A percentile compares a stretch with the other conserved stretches of the same genome.
Conservation (phyloP, 2,797 vertebrate genomes). For the Artibeus jamaicensis region DNA sequence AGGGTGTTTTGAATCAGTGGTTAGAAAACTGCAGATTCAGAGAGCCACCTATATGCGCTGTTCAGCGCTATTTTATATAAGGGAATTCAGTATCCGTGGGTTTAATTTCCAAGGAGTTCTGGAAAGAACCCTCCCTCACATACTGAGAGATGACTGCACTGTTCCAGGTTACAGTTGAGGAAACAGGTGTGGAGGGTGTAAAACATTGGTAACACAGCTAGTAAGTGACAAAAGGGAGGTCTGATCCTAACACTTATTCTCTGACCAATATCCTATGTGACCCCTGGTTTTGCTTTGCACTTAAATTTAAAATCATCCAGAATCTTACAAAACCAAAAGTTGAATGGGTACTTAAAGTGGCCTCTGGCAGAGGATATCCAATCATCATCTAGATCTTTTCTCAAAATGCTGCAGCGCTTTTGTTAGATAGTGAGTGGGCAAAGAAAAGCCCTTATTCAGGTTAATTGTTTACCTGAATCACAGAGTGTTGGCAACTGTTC, state of each 20-base stretch:
- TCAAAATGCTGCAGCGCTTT: neutral
- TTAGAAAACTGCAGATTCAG: neutral
- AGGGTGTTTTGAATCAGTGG: neutral
- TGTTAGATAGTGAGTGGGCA: neutral
- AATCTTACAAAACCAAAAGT: neutral
- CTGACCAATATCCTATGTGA: neutral
- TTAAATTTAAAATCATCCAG: neutral
- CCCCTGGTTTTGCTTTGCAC: neutral
- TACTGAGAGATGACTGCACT: neutral
- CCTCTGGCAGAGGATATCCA: neutral
- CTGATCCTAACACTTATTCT: neutral
- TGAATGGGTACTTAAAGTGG: neutral
- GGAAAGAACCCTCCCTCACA: no score
- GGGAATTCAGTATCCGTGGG: neutral
- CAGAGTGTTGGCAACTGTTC: neutral
- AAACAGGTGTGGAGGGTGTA: neutral
- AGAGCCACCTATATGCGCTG: neutral
- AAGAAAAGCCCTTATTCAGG: neutral
- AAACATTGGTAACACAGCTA: neutral
- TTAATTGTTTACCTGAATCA: neutral
- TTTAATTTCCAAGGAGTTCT: neutral
- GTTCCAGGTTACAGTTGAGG: neutral
- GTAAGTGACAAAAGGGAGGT: neutral
- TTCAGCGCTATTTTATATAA: neutral
- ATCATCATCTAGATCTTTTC: neutral